phyloP scores from a whole-genome alignment of 2,888 invertebrate genomes.

The Caenorhabditis becei region DNA sequence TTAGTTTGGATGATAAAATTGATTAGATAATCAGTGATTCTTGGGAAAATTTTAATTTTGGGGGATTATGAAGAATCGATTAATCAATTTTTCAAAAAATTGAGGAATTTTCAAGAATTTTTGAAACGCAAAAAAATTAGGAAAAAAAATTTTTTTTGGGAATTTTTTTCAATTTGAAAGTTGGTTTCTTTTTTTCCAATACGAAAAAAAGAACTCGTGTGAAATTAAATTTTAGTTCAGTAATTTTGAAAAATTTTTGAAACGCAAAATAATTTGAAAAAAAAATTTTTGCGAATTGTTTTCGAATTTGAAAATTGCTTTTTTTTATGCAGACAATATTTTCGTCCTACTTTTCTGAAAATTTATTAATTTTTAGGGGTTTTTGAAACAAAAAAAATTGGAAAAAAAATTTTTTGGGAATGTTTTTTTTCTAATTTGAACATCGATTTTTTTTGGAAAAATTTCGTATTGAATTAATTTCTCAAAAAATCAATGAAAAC shows the following conservation, averaged over 20 bases:
- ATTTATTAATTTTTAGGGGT: neutral
- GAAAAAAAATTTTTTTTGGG: slow-evolving; percentile 14
- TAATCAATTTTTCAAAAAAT: neutral
- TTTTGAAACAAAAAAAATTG: neutral
- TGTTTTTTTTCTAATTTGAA: too few relatives aligned
- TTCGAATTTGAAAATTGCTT: neutral
- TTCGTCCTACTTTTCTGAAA: neutral
- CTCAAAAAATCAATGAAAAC: too few relatives aligned
- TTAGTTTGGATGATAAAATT: slow-evolving; percentile 12
- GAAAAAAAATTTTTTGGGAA: too few relatives aligned
- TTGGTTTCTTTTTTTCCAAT: too few relatives aligned
- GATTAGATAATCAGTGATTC: neutral
- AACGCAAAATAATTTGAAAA: neutral
- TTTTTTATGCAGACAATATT: too few relatives aligned
- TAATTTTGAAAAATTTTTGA: neutral
- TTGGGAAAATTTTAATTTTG: slow-evolving; percentile 5
- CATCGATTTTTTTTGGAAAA: too few relatives aligned
- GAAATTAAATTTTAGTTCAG: too few relatives aligned
- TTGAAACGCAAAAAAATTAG: neutral
- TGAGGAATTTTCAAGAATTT: neutral
- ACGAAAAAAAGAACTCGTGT: too few relatives aligned
- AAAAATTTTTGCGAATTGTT: slow-evolving; percentile 15
- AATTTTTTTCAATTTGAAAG: neutral
- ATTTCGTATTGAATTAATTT: too few relatives aligned
- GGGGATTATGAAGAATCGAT: too few relatives aligned